These are phyloP conservation scores for Drosophila lutescens DNA, from an alignment of 2,888 invertebrate species.

Conservation along the genomic window DNA sequence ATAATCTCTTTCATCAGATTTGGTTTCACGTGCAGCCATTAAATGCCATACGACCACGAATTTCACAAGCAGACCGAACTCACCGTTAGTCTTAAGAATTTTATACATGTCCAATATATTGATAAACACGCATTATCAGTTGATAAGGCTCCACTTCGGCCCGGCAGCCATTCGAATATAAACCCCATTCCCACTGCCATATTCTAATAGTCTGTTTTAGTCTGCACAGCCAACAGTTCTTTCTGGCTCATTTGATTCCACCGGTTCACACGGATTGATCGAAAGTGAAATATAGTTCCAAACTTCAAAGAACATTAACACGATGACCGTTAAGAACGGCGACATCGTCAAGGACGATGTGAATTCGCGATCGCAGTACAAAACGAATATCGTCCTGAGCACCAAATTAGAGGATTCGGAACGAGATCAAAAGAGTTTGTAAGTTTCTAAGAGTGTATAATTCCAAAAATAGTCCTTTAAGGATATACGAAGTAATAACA, in stretches of 20 bases:
- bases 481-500: neutral
- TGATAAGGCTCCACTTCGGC: constrained; percentile 26
- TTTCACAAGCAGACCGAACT: constrained; percentile 33
- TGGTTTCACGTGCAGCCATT: constrained; percentile 10
- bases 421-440: constrained; percentile 62
- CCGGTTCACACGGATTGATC: neutral
- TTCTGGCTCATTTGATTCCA: constrained; percentile 6
- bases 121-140: constrained; percentile 37
- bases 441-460: constrained; percentile 38
- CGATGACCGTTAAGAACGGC: constrained; percentile 63
- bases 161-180: constrained; percentile 23
- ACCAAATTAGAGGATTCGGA: constrained; percentile 50
- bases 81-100: constrained; percentile 40
- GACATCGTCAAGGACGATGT: constrained; percentile 62
- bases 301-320: neutral
- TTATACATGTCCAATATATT: constrained; percentile 27
- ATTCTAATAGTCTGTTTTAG: constrained; percentile 38
- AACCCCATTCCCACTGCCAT: constrained; percentile 1
- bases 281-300: neutral
- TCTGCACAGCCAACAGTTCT: constrained; percentile 6
- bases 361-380: constrained; percentile 52
- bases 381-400: constrained; percentile 60
- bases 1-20: neutral
- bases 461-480: neutral
- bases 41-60: neutral